Conservation (phyloP, 2,113 vertebrate genomes). For the Scophthalmus maximus region DNA sequence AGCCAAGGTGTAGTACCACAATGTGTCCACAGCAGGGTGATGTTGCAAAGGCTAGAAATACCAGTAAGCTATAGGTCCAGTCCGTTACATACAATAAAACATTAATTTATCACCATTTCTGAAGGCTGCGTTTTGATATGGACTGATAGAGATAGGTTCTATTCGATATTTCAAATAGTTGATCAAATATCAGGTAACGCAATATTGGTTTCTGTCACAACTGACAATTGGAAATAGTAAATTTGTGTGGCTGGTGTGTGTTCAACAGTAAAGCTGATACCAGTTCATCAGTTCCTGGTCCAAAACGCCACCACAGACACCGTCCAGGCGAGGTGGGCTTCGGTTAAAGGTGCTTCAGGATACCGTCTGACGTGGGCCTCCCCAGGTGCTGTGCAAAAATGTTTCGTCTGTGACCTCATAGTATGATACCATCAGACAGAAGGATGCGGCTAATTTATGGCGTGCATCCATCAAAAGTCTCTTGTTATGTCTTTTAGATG, state of each 20-base stretch:
- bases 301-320: conserved; percentile 90
- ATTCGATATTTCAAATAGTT: no score
- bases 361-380: conserved; percentile 91
- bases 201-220: no score
- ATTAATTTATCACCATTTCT: not conserved
- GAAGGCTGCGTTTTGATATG: not conserved
- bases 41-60: conserved; percentile 35
- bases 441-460: not conserved
- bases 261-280: conserved; percentile 85
- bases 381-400: conserved; percentile 77
- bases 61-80: not conserved
- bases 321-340: conserved; percentile 85
- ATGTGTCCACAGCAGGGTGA: conserved; percentile 50
- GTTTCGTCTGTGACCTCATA: no score
- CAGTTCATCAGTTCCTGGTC: conserved; percentile 83
- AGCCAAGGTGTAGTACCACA: conserved; percentile 34
- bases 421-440: not conserved
- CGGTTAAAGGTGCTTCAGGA: conserved; percentile 86
- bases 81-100: not conserved
- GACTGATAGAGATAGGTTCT: no score
- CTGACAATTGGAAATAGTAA: not conserved
- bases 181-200: no score
- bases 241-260: conserved; percentile 32
- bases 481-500: conserved; percentile 76
- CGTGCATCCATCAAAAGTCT: not conserved